Conservation (phyloP, 1,140 invertebrate species). For the Drosophila tani region DNA sequence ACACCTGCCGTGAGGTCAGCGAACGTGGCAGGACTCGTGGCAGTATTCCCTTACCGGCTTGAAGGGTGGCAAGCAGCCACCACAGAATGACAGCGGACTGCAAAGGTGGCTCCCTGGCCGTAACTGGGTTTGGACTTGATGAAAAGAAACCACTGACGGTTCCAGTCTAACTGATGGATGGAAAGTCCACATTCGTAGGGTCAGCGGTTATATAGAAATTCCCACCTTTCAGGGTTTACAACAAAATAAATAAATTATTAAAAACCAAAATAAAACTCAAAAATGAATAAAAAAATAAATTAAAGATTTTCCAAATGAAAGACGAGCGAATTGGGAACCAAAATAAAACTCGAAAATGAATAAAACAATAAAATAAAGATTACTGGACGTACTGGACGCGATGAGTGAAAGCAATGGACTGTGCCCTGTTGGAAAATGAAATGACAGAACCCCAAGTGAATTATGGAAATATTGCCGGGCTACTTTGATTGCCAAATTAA, state of each 20-base stretch:
- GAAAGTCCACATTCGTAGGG: too few relatives aligned
- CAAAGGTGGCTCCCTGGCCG: constrained; percentile 21
- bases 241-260: too few relatives aligned
- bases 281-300: too few relatives aligned
- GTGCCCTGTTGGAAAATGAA: not conserved
- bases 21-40: constrained; percentile 23
- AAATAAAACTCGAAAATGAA: not conserved
- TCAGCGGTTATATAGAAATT: too few relatives aligned
- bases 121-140: not conserved
- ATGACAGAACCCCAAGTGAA: too few relatives aligned
- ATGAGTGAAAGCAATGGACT: not conserved
- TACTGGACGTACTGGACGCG: too few relatives aligned
- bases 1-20: constrained; percentile 35
- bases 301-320: not conserved
- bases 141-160: not conserved
- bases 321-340: too few relatives aligned
- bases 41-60: constrained; percentile 18
- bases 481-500: not conserved
- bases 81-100: constrained; percentile 39
- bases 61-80: constrained; percentile 32
- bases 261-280: not conserved
- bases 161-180: not conserved
- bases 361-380: not conserved
- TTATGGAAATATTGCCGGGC: not conserved
- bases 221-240: too few relatives aligned